Percentiles rank a stretch among this genome's conserved stretches.
These are phyloP conservation scores for Nestor notabilis DNA, from an alignment of 2,113 vertebrate genomes.

Conservation along the genomic window DNA sequence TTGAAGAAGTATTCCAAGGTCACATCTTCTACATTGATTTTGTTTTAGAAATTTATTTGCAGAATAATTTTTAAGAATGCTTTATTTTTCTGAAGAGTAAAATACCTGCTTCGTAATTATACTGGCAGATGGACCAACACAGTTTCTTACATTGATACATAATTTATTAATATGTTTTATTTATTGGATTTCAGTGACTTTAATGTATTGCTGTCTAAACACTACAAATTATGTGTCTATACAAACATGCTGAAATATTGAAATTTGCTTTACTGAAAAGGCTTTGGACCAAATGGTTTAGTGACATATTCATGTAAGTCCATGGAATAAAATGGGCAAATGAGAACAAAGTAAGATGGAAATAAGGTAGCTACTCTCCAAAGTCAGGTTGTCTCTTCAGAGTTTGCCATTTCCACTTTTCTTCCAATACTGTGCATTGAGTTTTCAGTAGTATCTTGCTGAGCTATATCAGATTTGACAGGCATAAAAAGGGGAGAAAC, in stretches of 20 bases:
- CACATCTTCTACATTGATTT: neutral
- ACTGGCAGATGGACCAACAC: neutral
- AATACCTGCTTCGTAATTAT: neutral
- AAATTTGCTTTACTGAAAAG: neutral
- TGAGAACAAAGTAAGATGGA: neutral
- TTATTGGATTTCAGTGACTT: conserved; percentile 6
- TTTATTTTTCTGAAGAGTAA: neutral
- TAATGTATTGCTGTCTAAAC: neutral
- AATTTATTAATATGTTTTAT: conserved; percentile 46
- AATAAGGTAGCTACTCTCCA: neutral
- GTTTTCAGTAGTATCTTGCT: neutral
- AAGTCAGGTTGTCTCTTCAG: neutral
- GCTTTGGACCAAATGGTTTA: neutral
- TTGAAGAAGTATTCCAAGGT: neutral
- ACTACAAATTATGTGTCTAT: neutral
- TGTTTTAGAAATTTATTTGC: neutral
- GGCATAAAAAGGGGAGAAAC: neutral
- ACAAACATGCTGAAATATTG: neutral
- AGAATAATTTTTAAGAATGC: neutral
- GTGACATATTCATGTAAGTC: neutral
- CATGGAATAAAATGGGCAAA: neutral
- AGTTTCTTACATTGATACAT: neutral
- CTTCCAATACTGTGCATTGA: neutral
- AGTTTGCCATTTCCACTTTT: neutral
- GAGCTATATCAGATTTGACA: neutral